Conservation (phyloP, 2,888 invertebrate species). For the Agrotis ipsilon region DNA sequence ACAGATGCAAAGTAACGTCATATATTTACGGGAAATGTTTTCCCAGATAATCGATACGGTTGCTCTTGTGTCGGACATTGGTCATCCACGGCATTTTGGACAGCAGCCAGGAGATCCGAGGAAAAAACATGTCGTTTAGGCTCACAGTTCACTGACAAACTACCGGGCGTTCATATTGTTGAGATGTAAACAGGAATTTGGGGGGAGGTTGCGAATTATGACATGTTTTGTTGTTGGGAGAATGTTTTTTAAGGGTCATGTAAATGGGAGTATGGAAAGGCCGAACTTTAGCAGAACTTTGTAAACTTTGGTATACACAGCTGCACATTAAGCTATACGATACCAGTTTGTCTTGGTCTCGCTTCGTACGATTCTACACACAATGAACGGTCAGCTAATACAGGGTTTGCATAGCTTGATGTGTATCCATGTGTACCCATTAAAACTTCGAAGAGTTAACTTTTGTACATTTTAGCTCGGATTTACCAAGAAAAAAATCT, state of each 20-base stretch:
- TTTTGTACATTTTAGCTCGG: not conserved
- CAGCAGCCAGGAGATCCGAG: constrained; percentile 38
- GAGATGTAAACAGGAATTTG: constrained; percentile 37
- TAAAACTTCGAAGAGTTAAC: not conserved
- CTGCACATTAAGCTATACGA: too few species aligned
- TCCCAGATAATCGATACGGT: constrained; percentile 43
- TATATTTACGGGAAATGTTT: constrained; percentile 38
- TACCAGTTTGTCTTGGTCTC: too few species aligned
- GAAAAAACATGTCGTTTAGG: constrained; percentile 57
- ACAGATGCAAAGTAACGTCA: constrained; percentile 30
- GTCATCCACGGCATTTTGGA: constrained; percentile 56
- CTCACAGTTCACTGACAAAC: constrained; percentile 30
- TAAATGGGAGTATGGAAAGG: not conserved
- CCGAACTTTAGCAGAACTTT: not conserved
- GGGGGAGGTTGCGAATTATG: constrained; percentile 37
- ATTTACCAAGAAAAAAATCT: not conserved
- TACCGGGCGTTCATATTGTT: constrained; percentile 37
- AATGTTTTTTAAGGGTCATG: constrained; percentile 2
- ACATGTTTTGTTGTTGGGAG: constrained; percentile 31
- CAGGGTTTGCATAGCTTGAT: too few species aligned
- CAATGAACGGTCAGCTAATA: too few species aligned
- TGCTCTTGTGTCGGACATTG: constrained; percentile 48
- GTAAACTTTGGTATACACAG: not conserved
- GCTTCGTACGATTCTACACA: too few species aligned
- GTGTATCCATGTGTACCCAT: too few species aligned